Evolutionary conservation across 2,797 vertebrate species (phyloP), one percentile per base, ranked within the genome.

Genomic region (Falco rusticolus): DNA sequence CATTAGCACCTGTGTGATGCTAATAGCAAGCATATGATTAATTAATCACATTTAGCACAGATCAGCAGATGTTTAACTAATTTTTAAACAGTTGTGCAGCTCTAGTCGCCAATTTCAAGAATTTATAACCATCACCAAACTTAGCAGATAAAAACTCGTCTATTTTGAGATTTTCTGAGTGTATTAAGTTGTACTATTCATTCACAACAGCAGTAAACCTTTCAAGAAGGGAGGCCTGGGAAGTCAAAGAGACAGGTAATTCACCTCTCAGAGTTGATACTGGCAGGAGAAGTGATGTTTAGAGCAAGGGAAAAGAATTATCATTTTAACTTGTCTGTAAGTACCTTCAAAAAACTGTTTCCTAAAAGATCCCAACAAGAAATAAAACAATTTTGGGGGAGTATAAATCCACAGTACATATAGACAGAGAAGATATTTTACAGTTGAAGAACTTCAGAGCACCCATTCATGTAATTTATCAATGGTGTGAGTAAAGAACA

Each of bases 371-470:
- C 2, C 8, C 2, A 2, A 43, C 3, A 65, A 60, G 18, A 81
- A 77, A n/a, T 7, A 2, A 18, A 15, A 20, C 0, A 1, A 16
- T 56, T 51, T 31, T 25, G 1, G 4, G 5, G 7, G 41, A 22
- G 5, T 89, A 57, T 19, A 89, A 87, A 75, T 11, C 8, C 24
- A 66, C 5, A 41, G 28, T n/a, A 37, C 15, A 39, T 16, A 80
- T 5, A 54, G 15, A 70, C 18, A 6, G 8, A 71, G 20, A 84
- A 70, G 7, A 6, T 31, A 68, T 14, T 59, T 61, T 16, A 76
- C 11, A 54, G 9, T 1, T n/a, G 34, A 9, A 19, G 26, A 17
- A 60, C 39, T 47, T 56, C 1, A 6, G n/a, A 60, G n/a, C 45
- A 71, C 15, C 4, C 31, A 28, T 7, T 78, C n/a, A 33, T 2